Conservation (phyloP, 2,797 vertebrate genomes). For the Gobionotothen gibberifrons region DNA sequence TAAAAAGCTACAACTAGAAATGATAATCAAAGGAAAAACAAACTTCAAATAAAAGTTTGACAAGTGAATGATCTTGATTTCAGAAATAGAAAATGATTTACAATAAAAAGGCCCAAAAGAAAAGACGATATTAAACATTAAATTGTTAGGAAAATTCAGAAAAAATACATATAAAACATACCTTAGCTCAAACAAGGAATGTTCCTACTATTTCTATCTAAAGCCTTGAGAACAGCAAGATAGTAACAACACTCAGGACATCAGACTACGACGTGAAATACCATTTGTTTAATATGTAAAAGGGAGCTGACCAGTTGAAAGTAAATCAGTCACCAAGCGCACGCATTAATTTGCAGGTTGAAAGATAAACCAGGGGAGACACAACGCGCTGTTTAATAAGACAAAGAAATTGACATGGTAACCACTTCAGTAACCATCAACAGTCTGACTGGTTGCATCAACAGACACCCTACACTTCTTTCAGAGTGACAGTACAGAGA, state of each 20-base stretch:
- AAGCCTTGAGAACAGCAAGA: conserved; percentile 2
- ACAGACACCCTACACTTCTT: conserved; percentile 25
- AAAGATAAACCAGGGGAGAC: conserved; percentile 22
- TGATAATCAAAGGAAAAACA: background rate
- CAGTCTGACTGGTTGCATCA: conserved; percentile 27
- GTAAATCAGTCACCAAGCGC: conserved; percentile 33
- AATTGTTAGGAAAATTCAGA: background rate
- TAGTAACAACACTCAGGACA: background rate
- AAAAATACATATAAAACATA: background rate
- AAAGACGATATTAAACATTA: background rate
- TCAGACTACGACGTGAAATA: background rate
- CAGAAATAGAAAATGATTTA: background rate
- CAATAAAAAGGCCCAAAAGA: background rate
- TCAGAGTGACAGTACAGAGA: background rate
- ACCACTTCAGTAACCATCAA: conserved; percentile 49
- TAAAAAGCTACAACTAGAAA: conserved; percentile 5
- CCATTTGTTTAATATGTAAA: background rate
- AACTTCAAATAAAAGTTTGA: background rate
- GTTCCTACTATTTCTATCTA: background rate
- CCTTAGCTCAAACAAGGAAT: background rate
- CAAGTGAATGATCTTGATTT: background rate
- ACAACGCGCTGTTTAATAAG: conserved; percentile 18
- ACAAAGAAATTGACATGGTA: conserved; percentile 26
- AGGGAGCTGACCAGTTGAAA: conserved; percentile 6
- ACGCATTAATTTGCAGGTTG: conserved; percentile 14